Conservation (phyloP, 2,888 invertebrate species). For the Rotaria magnacalcarata region DNA sequence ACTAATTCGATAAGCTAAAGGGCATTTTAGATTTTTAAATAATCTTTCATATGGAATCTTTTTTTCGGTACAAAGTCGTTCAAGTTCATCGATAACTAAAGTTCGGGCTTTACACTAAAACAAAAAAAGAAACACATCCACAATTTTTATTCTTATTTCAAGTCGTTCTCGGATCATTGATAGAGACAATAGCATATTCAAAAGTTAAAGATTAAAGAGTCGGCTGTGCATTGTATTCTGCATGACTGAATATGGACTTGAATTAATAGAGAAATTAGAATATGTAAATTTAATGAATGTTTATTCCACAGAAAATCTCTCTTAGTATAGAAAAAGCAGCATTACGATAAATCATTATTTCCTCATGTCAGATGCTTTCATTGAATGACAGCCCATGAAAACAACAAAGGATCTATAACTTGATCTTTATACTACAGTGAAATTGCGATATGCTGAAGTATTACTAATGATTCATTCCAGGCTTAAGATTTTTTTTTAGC, state of each 20-base stretch:
- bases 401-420: background rate
- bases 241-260: background rate
- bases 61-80: background rate
- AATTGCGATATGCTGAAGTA: too few species aligned
- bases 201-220: too few species aligned
- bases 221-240: too few species aligned
- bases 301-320: background rate
- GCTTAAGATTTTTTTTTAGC: too few species aligned
- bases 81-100: conserved; percentile 18
- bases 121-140: background rate
- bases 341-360: background rate
- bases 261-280: background rate
- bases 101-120: background rate
- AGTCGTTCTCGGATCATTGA: too few species aligned
- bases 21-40: background rate
- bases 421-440: too few species aligned
- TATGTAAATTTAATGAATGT: background rate
- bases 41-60: background rate
- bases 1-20: background rate
- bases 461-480: too few species aligned
- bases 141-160: too few species aligned
- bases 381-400: background rate
- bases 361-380: background rate
- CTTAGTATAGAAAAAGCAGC: background rate
- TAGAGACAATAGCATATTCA: too few species aligned